These are phyloP conservation scores for Melanogrammus aeglefinus DNA, from an alignment of 2,797 vertebrate genomes.

Conservation along the genomic window DNA sequence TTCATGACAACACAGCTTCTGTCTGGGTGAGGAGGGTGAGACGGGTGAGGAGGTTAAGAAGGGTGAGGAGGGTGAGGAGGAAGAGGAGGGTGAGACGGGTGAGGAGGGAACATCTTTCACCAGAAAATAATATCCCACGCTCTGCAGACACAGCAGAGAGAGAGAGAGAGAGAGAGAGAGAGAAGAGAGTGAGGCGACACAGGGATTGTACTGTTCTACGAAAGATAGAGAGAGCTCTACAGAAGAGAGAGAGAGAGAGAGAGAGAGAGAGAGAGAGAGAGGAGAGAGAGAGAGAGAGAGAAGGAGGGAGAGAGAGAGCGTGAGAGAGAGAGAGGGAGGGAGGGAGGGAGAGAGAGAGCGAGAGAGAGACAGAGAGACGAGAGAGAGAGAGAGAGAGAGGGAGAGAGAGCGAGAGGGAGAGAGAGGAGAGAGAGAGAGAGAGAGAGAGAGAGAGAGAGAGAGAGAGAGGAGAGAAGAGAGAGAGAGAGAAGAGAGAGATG, in stretches of 20 bases:
- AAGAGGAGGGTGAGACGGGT: not conserved
- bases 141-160: slow-evolving; percentile 17
- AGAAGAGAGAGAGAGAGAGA: not conserved
- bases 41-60: not conserved
- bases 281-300: not conserved
- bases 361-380: not conserved
- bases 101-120: not conserved
- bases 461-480: not conserved
- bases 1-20: not conserved
- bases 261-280: not conserved
- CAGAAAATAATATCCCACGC: not conserved
- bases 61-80: not conserved
- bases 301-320: not conserved
- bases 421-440: not conserved
- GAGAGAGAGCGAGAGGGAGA: not conserved
- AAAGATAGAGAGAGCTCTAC: not conserved
- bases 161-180: slow-evolving; percentile 30
- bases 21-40: not conserved
- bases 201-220: slow-evolving; percentile 10
- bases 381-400: not conserved
- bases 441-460: not conserved
- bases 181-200: slow-evolving; percentile 55
- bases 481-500: not conserved
- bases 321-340: not conserved
- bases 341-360: not conserved